Conservation (phyloP, 2,113 vertebrate species). For the Monopterus albus region DNA sequence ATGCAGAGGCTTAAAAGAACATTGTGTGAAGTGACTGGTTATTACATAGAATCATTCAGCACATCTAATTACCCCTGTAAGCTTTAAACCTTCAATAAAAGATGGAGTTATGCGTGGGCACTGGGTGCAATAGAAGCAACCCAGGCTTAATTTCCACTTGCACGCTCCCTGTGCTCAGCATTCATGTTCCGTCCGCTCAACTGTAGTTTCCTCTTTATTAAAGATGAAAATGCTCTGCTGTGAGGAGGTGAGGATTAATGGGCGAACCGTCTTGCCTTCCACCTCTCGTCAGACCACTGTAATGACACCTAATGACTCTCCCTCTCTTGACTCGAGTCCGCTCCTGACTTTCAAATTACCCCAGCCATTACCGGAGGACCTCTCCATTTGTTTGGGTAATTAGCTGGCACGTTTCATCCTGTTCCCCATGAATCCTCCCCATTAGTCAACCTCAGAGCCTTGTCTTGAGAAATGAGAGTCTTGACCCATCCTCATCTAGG, state of each 20-base stretch:
- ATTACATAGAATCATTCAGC: constrained; percentile 28
- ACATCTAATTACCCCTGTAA: constrained; percentile 13
- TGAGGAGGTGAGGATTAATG: constrained; percentile 63
- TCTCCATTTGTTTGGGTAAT: constrained; percentile 76
- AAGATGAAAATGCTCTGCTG: constrained; percentile 54
- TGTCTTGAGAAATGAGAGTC: background rate
- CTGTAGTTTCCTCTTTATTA: constrained; percentile 42
- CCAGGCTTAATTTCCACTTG: background rate
- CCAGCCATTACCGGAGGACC: constrained; percentile 63
- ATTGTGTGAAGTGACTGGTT: constrained; percentile 33
- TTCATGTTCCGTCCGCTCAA: constrained; percentile 21
- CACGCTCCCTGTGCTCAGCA: background rate
- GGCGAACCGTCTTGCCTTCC: constrained; percentile 40
- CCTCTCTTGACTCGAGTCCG: constrained; percentile 23
- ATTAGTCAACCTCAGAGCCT: constrained; percentile 32
- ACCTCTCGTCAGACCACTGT: constrained; percentile 78
- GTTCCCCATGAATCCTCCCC: constrained; percentile 47
- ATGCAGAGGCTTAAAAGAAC: constrained; percentile 18
- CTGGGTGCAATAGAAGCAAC: background rate
- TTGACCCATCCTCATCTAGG: constrained; percentile 10
- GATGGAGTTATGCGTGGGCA: background rate
- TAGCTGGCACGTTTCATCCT: constrained; percentile 49
- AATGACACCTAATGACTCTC: constrained; percentile 75
- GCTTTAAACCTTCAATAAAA: constrained; percentile 16
- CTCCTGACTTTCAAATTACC: constrained; percentile 69